A percentile compares a stretch with the other conserved stretches of the same genome.
These are phyloP conservation scores for Telmatochromis brachygnathus DNA, from an alignment of 2,113 vertebrate species.

Conservation along the genomic window DNA sequence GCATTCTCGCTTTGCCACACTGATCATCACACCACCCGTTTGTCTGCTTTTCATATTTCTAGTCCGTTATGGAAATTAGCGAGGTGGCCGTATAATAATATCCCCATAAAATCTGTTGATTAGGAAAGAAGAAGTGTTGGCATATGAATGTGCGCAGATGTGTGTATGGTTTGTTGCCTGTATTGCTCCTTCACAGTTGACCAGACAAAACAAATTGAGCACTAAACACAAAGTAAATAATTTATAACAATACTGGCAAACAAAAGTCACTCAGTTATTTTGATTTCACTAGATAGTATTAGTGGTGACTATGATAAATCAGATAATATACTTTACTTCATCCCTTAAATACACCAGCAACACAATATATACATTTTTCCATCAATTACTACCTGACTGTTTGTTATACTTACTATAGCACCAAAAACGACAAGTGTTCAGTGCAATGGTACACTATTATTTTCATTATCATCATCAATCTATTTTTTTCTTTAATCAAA, in stretches of 20 bases:
- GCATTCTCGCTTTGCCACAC: background rate
- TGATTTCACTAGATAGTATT: background rate
- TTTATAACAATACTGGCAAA: background rate
- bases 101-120: background rate
- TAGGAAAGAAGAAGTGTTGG: background rate
- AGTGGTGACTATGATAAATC: background rate
- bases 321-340: background rate
- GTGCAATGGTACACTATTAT: background rate
- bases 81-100: background rate
- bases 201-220: background rate
- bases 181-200: background rate
- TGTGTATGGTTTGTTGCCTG: background rate
- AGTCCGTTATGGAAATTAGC: constrained; percentile 23
- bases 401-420: background rate
- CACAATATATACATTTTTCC: background rate
- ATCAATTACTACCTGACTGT: background rate
- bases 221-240: background rate
- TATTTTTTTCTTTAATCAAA: background rate
- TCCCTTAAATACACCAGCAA: background rate
- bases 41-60: constrained; percentile 16
- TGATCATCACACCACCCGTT: constrained; percentile 16
- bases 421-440: background rate
- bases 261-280: background rate
- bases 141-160: background rate
- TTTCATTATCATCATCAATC: background rate